phyloP scores from a whole-genome alignment of 2,797 vertebrate genomes.

The Pipistrellus pipistrellus region DNA sequence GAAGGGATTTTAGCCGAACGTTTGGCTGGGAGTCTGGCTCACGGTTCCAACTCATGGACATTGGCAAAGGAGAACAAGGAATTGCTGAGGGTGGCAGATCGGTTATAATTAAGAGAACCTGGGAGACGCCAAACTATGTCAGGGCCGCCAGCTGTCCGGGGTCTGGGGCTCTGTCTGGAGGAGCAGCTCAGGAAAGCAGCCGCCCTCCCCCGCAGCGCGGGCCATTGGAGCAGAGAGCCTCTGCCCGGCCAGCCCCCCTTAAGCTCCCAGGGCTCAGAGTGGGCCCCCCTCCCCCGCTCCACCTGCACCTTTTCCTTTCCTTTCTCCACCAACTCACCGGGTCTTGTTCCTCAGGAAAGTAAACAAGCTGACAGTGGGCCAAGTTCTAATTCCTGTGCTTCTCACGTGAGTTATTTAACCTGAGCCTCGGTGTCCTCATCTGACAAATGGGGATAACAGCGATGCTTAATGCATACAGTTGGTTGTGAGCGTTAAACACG shows the following conservation, averaged over 20 bases:
- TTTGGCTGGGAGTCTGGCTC: constrained; percentile 39
- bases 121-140: constrained; percentile 59
- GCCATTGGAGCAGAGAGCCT: not conserved
- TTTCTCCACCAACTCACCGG: not conserved
- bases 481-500: not conserved
- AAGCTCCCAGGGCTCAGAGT: not conserved
- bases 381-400: not conserved
- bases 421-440: not conserved
- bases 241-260: fast-evolving
- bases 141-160: constrained; percentile 66
- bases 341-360: not conserved
- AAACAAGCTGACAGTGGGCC: not conserved
- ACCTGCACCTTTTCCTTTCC: not conserved
- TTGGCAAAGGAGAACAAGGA: constrained; percentile 54
- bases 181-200: constrained; percentile 11
- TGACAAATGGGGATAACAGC: not conserved
- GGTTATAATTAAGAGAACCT: constrained; percentile 78
- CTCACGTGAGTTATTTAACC: not conserved
- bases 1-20: not conserved
- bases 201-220: not conserved
- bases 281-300: not conserved
- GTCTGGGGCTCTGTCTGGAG: constrained; percentile 36
- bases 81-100: constrained; percentile 72
- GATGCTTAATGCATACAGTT: not conserved
- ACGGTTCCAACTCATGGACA: constrained; percentile 12